Conservation (phyloP, 2,888 invertebrate genomes). For the Drosophila imparisetae region DNA sequence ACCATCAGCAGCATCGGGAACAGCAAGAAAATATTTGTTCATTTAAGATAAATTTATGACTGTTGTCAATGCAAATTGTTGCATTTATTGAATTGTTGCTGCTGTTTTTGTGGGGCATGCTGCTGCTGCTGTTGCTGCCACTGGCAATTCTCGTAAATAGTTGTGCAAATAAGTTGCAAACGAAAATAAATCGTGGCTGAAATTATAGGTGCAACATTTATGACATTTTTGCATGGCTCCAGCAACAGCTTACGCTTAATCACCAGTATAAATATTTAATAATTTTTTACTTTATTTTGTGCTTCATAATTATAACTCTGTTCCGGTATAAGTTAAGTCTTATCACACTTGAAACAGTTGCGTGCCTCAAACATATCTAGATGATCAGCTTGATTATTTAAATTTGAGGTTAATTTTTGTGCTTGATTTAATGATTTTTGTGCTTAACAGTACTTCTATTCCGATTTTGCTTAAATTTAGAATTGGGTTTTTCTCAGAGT, state of each 20-base stretch:
- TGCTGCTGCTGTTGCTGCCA: constrained; percentile 28
- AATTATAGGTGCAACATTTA: constrained; percentile 58
- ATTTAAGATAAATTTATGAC: constrained; percentile 79
- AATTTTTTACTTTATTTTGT: constrained; percentile 3
- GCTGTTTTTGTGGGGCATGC: constrained; percentile 24
- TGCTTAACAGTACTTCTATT: background rate
- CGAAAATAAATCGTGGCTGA: constrained; percentile 65
- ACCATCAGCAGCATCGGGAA: constrained; percentile 24
- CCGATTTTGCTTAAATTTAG: background rate
- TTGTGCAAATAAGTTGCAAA: constrained; percentile 69
- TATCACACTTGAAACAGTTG: background rate
- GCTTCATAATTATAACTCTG: background rate
- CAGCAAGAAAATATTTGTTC: constrained; percentile 78
- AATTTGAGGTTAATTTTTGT: background rate
- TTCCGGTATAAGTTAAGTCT: background rate
- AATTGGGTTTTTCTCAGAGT: background rate
- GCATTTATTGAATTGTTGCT: constrained; percentile 75
- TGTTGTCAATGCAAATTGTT: constrained; percentile 77
- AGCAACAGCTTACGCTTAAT: constrained; percentile 56
- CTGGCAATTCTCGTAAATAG: constrained; percentile 66
- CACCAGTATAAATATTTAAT: constrained; percentile 67
- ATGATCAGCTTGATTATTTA: background rate
- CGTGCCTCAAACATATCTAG: background rate
- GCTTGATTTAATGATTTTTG: background rate
- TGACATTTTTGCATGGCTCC: constrained; percentile 43